Base-by-base conservation (phyloP, 2,113 vertebrate species). In the Pleuronectes platessa region DNA sequence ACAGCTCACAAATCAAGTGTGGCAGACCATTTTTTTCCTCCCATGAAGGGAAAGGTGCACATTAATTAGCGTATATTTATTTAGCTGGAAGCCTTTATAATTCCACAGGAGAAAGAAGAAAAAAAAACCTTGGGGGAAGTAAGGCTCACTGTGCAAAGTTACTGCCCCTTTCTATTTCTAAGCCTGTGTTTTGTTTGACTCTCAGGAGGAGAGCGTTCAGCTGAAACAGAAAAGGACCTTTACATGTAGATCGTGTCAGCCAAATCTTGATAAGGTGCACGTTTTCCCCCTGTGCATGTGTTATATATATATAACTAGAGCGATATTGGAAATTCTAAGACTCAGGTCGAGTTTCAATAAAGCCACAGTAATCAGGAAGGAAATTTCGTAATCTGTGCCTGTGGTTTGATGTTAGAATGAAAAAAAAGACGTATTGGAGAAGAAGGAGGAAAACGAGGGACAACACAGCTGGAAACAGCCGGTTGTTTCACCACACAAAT, bases 31-130 rank as follows among this genome's bases (percentile, higher is more conserved):
- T 92, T 90, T 75, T 75, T 77, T 65, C 64, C 68, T 68, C 65
- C 47, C 68, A 62, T 79, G 80, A 91, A 86, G 82, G 82, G 59
- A 85, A 90, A 83, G 84, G 82, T 92, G 87, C 87, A 84, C 86
- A 88, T 92, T 93, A 90, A 92, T 92, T 91, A 88, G 79, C 71
- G 78, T 77, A n/a, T 93, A 87, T 93, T 93, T 92, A 82, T 90
- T 90, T 92, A 94, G 92, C 91, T 93, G 91, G 83, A 78, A 90
- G 73, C 77, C 66, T 86, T 92, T 91, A 86, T 80, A 84, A 82
- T 89, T 90, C 81, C 18, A 72, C 68, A 61, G 60, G 23, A 86
- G 58, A 40, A 17, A 24, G 24, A 24, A 24, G 24, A 71, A 66
- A 65, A 31, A 59, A 59, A 26, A 40, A 61, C 11, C 26, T 73